Evolutionary conservation across 2,113 vertebrate genomes (phyloP).

Genomic region (Procavia capensis): DNA sequence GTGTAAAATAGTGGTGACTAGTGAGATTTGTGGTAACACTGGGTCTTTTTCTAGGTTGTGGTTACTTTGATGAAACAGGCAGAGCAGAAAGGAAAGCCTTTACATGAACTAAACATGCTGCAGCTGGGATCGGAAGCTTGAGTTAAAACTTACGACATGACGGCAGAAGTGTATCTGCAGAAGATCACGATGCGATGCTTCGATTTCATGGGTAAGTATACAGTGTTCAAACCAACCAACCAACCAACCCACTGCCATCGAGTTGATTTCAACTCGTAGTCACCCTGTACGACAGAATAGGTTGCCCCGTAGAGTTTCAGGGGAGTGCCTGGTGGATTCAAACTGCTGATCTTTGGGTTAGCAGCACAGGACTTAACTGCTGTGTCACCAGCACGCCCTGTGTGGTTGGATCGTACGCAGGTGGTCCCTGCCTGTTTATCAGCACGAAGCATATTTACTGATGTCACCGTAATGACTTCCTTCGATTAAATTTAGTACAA

Average conservation of each 20-base stretch:
- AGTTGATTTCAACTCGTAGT: no score
- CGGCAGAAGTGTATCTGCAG: constrained; percentile 92
- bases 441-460: neutral
- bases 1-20: neutral
- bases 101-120: constrained; percentile 90
- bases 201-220: constrained; percentile 91
- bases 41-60: constrained; percentile 86
- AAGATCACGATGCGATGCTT: constrained; percentile 91
- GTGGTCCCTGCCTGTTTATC: neutral
- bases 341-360: no score
- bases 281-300: no score
- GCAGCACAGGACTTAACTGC: no score
- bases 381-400: no score
- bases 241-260: no score
- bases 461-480: neutral
- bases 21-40: neutral
- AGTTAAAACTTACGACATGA: constrained; percentile 90
- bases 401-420: no score
- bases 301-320: no score
- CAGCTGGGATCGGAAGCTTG: constrained; percentile 92
- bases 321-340: no score
- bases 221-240: no score
- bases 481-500: neutral
- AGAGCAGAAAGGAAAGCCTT: constrained; percentile 85
- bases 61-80: constrained; percentile 91